Conservation (phyloP, 2,797 vertebrate genomes). For the Graptemys geographica region DNA sequence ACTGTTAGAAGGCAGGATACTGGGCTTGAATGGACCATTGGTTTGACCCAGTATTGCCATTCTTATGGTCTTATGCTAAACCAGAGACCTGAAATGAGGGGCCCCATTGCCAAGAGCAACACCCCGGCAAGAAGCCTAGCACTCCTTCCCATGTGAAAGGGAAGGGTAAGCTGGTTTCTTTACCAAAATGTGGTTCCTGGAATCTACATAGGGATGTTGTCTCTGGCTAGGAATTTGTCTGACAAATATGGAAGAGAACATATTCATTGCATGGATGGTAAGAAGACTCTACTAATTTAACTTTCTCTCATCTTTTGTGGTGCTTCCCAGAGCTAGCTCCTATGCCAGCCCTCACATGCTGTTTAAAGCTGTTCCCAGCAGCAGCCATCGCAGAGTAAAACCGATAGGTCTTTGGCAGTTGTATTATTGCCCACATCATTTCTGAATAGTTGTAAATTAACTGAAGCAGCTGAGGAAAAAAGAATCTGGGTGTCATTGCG, state of each 20-base stretch:
- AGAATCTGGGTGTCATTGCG: not conserved
- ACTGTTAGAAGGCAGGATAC: too few relatives aligned
- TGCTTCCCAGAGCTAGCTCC: not conserved
- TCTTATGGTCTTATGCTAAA: not conserved
- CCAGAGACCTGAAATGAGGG: not conserved
- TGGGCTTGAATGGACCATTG: too few relatives aligned
- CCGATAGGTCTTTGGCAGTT: rapidly evolving
- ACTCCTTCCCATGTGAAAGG: not conserved
- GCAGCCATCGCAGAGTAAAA: not conserved
- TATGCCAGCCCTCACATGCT: not conserved
- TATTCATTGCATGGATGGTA: not conserved
- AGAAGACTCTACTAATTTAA: not conserved
- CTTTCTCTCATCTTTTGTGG: not conserved
- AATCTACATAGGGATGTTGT: not conserved
- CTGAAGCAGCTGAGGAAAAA: not conserved
- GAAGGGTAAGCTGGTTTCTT: not conserved
- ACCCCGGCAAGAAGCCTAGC: rapidly evolving
- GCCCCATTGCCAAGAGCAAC: not conserved
- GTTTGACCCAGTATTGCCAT: too few relatives aligned
- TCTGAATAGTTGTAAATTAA: not conserved
- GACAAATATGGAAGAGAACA: not conserved
- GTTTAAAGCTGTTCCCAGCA: not conserved
- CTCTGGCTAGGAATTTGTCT: not conserved
- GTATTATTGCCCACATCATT: not conserved
- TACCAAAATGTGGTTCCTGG: not conserved